phyloP scores from a whole-genome alignment of 2,797 vertebrate species.

The Psittacula echo region DNA sequence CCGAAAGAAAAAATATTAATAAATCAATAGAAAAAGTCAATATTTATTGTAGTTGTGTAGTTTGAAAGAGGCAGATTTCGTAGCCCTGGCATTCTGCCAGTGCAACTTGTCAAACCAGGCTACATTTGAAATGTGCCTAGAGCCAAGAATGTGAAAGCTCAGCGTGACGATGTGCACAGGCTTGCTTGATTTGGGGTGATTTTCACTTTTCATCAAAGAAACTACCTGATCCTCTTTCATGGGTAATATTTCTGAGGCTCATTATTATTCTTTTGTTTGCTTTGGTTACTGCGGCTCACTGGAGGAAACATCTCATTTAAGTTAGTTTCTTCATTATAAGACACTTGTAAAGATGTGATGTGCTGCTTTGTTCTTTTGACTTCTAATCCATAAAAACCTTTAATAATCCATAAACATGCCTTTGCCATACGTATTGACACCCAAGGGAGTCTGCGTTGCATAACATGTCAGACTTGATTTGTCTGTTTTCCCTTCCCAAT shows the following conservation, averaged over 20 bases:
- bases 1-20: neutral
- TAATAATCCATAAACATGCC: neutral
- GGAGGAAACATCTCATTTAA: conserved; percentile 69
- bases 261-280: conserved; percentile 75
- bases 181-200: conserved; percentile 78
- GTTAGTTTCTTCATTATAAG: conserved; percentile 78
- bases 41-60: conserved; percentile 25
- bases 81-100: conserved; percentile 70
- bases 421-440: conserved; percentile 47
- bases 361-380: conserved; percentile 32
- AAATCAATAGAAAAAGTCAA: neutral
- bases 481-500: neutral
- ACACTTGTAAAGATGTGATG: conserved; percentile 51
- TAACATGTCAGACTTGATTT: conserved; percentile 1
- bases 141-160: conserved; percentile 72
- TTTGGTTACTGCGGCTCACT: conserved; percentile 78
- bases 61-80: conserved; percentile 58
- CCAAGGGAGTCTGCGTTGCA: conserved; percentile 12
- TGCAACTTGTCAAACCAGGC: conserved; percentile 79
- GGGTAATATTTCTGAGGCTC: conserved; percentile 63
- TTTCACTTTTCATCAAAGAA: conserved; percentile 80
- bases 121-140: conserved; percentile 75
- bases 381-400: conserved; percentile 35
- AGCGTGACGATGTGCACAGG: conserved; percentile 71
- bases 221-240: conserved; percentile 68